phyloP scores from a whole-genome alignment of 2,888 invertebrate species.

The Tyria jacobaeae region DNA sequence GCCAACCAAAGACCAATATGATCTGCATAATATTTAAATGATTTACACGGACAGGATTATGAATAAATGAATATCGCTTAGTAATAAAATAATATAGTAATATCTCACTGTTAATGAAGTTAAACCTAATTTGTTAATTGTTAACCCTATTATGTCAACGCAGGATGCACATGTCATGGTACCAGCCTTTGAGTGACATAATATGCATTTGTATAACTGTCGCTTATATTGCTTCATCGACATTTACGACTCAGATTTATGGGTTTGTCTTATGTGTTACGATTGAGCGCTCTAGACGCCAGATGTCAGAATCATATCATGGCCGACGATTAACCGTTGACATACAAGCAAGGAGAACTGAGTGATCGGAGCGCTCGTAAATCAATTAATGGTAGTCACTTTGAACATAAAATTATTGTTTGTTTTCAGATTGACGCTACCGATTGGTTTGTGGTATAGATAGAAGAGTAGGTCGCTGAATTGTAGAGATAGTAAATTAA shows the following conservation, averaged over 20 bases:
- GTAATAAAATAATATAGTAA: not conserved
- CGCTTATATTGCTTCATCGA: slow-evolving; percentile 46
- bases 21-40: not conserved
- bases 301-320: slow-evolving; percentile 57
- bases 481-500: slow-evolving; percentile 55
- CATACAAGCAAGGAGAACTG: slow-evolving; percentile 25
- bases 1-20: not conserved
- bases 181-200: slow-evolving; percentile 22
- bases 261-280: slow-evolving; percentile 46
- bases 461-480: slow-evolving; percentile 64
- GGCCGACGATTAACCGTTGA: slow-evolving; percentile 42
- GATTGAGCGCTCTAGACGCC: slow-evolving; percentile 52
- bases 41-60: not conserved
- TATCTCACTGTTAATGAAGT: not conserved
- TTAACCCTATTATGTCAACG: slow-evolving; percentile 22
- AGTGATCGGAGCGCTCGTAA: slow-evolving; percentile 48
- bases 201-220: slow-evolving; percentile 33
- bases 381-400: slow-evolving; percentile 58
- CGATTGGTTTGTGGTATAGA: slow-evolving; percentile 42
- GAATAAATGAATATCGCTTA: not conserved
- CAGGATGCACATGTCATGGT: slow-evolving; percentile 28
- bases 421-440: slow-evolving; percentile 40
- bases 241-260: slow-evolving; percentile 53
- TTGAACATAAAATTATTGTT: slow-evolving; percentile 49
- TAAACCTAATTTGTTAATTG: slow-evolving; percentile 1